Base-by-base conservation (phyloP, 2,888 invertebrate species). In the Thyatira batis region DNA sequence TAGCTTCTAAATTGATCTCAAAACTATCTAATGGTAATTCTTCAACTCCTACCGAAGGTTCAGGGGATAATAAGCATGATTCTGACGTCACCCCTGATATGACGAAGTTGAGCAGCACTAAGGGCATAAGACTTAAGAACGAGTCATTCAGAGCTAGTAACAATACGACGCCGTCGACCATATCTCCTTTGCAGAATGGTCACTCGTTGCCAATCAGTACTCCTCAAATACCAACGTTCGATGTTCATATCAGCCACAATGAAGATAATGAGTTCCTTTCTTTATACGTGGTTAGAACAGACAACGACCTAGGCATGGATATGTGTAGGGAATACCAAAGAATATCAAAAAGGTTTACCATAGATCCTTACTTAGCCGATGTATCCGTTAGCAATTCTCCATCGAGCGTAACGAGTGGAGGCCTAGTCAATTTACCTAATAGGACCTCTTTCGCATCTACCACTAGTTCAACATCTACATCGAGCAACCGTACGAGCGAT, bases 281-380 rank as follows among this genome's bases (percentile, higher is more conserved):
- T 0, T 61, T 92, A 0, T 89, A 89, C 45, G 80, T 92, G 6
- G 89, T 92, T 0, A 78, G 88, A 65, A 92, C 89, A 2, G 92
- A 92, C 54, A 89, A 81, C 50, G 92, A 92, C 62, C 43, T 91
- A 0, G 92, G 92, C 0, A 79, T 84, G 79, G 92, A 92, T 46
- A 90, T 92, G 80, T 89, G 87, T 58, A 83, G 82, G 50, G 92
- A 92, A 63, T 92, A 88, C 69, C 92, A 92, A 69, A 84, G 91
- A 61, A 76, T 92, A 62, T 92, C 92, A 0, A 92, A 91, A 66
- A 71, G 90, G 46, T 89, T 89, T 55, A 87, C 90, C 0, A 87
- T 89, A 3, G 92, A 92, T 59, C 86, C 92, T 0, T 92, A 92
- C 52, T 71, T 89, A 53, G 92, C 70, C 0, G 92, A 92, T 55